Evolutionary conservation across 2,113 vertebrate genomes (phyloP), one percentile per base, ranked within the genome.

Genomic region (Leiothrix lutea): DNA sequence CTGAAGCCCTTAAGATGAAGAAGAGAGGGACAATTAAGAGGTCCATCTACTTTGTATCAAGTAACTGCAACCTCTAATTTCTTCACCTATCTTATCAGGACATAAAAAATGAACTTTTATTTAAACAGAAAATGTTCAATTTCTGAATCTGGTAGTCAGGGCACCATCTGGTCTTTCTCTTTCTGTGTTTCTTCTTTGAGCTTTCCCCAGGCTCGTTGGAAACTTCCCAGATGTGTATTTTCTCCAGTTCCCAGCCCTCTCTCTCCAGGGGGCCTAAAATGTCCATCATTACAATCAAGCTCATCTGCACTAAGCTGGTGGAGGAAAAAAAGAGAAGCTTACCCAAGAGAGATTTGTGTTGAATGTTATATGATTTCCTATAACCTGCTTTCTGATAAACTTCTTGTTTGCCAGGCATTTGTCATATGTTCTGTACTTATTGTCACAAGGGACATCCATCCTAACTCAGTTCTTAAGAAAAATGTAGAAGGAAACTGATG

Each of bases 321-420:
- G 8, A 23, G 7, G 18, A 25, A 44, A n/a, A 40, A 18, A 33
- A 15, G 9, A 11, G 51, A 50, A 86, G 38, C 77, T 73, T 88
- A 60, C 72, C 92, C 86, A 73, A 48, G 88, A 88, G 92, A 96
- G 72, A 67, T 48, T 18, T 35, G 51, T 72, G 64, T 61, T 69
- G 44, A 95, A 97, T 94, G 78, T 77, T 94, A 89, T 65, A 58
- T 70, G 72, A 91, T 93, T 92, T 70, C 78, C 56, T 67, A 65
- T 86, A 83, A 86, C 38, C 78, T 94, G 80, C 69, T 96, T 97
- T 94, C 93, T 96, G 95, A 97, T 97, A 95, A 93, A 94, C 93
- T 90, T 95, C 86, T 84, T 93, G 71, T 92, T 97, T 97, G 82
- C 94, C 85, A 93, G 85, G 44, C 50, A 85, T 95, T 88, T 96